phyloP scores from a whole-genome alignment of 2,797 vertebrate genomes.

The Harpagifer antarcticus region DNA sequence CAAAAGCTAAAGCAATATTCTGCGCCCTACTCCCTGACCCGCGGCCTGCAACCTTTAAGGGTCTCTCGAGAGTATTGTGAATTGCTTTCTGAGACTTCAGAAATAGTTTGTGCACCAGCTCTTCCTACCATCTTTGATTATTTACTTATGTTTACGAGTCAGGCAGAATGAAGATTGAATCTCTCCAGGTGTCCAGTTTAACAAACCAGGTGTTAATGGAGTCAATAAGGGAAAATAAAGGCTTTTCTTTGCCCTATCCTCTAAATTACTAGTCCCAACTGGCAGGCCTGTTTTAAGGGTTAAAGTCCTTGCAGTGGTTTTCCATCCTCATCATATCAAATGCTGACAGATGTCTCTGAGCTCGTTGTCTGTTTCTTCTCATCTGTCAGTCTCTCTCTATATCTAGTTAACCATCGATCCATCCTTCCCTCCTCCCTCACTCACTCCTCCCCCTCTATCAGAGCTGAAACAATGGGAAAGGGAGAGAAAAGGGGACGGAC shows the following conservation, averaged over 20 bases:
- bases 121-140: not conserved
- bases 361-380: constrained; percentile 17
- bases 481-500: not conserved
- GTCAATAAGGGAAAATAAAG: not conserved
- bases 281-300: not conserved
- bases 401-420: constrained; percentile 2
- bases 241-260: constrained; percentile 10
- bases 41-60: too few relatives aligned
- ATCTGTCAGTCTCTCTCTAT: constrained; percentile 13
- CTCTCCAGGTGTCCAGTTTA: not conserved
- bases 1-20: too few relatives aligned
- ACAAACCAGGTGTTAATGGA: not conserved
- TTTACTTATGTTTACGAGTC: not conserved
- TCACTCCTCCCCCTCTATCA: not conserved
- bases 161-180: not conserved
- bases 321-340: not conserved
- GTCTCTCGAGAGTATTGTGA: not conserved
- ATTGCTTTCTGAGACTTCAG: not conserved
- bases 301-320: constrained; percentile 16
- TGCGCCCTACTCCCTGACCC: too few relatives aligned
- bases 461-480: constrained; percentile 25
- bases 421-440: constrained; percentile 2
- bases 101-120: not conserved
- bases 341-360: constrained; percentile 13
- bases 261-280: not conserved